Base-by-base conservation (phyloP, 37 sponge, comb jelly and placozoan genomes). In the Agelas oroides region DNA sequence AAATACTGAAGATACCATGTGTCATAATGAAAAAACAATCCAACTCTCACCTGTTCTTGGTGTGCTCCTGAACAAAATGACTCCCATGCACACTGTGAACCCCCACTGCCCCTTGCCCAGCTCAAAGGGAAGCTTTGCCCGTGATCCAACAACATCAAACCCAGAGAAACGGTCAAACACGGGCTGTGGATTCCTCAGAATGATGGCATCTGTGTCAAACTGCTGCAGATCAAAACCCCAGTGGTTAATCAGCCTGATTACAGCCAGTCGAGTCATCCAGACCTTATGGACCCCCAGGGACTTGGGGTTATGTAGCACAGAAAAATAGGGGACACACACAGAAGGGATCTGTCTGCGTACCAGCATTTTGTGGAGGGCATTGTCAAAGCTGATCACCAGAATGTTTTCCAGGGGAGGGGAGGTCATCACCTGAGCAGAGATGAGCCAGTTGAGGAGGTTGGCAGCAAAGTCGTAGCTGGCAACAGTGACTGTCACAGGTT, bases 41-140 rank as follows among this genome's bases (percentile, higher is more conserved):
- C n/a, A 46, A 46, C 46, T 46, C 84, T 28, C 23, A 85, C 86
- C 77, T 19, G 66, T 85, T 30, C n/a, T 20, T 27, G 40, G 70
- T 38, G 86, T 53, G 25, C 71, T 75, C 24, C 77, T 65, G 20
- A 85, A 40, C 11, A 76, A 16, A 0, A 75, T 40, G 16, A 38
- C 86, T n/a, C 86, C 86, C 86, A 85, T 85, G 38, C 86, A 77
- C 53, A 77, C 24, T 0, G 86, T 85, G 21, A 76, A 65, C 35
- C 75, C 84, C 86, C 86, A 85, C n/a, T 33, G 55, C 34, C 75
- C 75, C 0, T 58, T 38, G 32, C 60, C 52, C 19, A 85, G 58
- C 27, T 85, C 86, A 66, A 85, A 85, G n/a, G 86, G 86, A 21
- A 70, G 52, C 41, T n/a, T 66, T 23, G 58, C 77, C 37, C 59